phyloP scores from a whole-genome alignment of 1,140 invertebrate genomes.

The Laupala kohalensis region DNA sequence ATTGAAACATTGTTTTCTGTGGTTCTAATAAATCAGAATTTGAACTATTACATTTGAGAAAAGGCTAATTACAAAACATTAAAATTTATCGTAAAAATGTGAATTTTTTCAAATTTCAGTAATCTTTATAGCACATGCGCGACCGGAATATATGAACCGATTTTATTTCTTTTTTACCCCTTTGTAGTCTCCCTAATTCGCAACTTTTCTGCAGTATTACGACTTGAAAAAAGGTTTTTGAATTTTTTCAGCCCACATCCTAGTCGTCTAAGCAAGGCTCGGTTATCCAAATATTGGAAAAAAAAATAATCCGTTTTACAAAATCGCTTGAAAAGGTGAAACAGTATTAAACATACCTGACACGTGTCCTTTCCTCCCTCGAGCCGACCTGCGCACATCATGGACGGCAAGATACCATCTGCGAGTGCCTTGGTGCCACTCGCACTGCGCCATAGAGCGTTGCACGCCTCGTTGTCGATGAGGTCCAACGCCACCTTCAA shows the following conservation, averaged over 20 bases:
- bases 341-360: conserved; percentile 35
- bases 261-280: no score
- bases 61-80: not conserved
- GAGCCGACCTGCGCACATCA: conserved; percentile 51
- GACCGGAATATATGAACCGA: no score
- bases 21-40: no score
- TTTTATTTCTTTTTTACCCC: no score
- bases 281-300: no score
- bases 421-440: conserved; percentile 28
- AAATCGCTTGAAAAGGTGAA: not conserved
- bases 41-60: no score
- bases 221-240: not conserved
- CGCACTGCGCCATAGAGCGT: conserved; percentile 20
- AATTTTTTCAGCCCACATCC: not conserved
- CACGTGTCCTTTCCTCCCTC: conserved; percentile 55
- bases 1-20: no score
- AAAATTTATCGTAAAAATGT: no score
- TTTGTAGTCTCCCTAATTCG: no score
- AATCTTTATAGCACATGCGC: no score
- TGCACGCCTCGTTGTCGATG: conserved; percentile 10
- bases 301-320: not conserved
- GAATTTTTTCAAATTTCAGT: no score
- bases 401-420: conserved; percentile 30
- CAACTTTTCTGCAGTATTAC: no score
- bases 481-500: conserved; percentile 9